These are phyloP conservation scores for Hippocampus mohnikei DNA, from an alignment of 2,113 vertebrate species.

Conservation along the genomic window DNA sequence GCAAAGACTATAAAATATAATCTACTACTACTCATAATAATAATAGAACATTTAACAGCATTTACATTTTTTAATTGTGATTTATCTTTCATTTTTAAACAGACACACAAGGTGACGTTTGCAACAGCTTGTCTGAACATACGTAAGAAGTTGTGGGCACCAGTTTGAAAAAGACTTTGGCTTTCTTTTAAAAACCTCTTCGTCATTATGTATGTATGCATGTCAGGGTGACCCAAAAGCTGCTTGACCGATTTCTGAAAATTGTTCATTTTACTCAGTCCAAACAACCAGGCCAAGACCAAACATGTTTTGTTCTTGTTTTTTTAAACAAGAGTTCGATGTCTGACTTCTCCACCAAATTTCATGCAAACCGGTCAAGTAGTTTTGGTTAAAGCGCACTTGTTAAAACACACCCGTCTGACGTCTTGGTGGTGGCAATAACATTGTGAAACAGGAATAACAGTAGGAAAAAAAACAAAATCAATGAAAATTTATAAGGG, in stretches of 20 bases:
- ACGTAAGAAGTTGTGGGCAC: slow-evolving; percentile 26
- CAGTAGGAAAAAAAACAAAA: background rate
- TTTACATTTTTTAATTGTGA: background rate
- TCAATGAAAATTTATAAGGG: background rate
- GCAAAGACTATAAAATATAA: too few relatives aligned
- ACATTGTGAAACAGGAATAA: background rate
- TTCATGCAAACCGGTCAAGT: background rate
- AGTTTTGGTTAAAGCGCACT: background rate
- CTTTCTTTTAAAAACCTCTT: background rate
- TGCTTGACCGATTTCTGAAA: background rate
- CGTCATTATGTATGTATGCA: background rate
- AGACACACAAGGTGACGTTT: slow-evolving; percentile 38
- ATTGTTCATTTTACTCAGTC: too few relatives aligned
- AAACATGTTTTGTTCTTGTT: too few relatives aligned
- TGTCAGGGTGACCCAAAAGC: background rate
- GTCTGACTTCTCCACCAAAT: background rate
- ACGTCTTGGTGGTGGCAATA: background rate
- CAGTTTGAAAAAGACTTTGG: background rate
- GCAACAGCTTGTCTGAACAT: slow-evolving; percentile 33
- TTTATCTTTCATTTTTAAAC: slow-evolving; percentile 24
- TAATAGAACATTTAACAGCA: too few relatives aligned
- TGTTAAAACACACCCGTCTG: background rate
- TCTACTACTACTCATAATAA: too few relatives aligned
- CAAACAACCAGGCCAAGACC: too few relatives aligned
- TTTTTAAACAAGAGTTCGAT: too few relatives aligned